Percentiles rank a stretch among this genome's conserved stretches.
These are phyloP conservation scores for Rhynchomys soricoides DNA, from an alignment of 2,113 vertebrate genomes.

Conservation along the genomic window DNA sequence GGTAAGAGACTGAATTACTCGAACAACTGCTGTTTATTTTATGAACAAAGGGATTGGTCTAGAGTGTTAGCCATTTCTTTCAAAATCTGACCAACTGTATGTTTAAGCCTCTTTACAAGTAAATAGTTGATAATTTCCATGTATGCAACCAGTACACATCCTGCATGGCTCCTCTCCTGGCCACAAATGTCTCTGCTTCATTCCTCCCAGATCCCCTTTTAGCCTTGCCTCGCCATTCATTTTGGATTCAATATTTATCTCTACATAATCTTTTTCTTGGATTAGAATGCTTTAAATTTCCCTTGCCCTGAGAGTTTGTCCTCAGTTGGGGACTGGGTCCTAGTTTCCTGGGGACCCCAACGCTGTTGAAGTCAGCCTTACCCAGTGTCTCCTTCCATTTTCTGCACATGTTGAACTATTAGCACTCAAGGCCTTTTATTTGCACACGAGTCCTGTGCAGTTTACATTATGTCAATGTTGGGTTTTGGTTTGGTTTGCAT, in stretches of 20 bases:
- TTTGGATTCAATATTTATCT: background rate
- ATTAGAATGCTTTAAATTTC: background rate
- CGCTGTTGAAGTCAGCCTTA: background rate
- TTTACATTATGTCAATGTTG: background rate
- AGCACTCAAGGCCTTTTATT: background rate
- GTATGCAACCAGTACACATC: background rate
- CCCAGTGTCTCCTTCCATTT: background rate
- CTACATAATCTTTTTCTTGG: background rate
- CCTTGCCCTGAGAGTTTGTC: background rate
- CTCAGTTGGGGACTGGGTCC: background rate
- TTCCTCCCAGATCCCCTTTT: background rate
- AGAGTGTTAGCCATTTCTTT: background rate
- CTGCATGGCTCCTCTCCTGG: background rate
- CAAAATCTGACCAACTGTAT: background rate
- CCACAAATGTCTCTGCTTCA: background rate
- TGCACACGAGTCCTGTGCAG: background rate
- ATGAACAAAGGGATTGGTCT: conserved; percentile 25
- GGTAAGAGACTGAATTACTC: conserved; percentile 70
- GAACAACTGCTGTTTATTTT: conserved; percentile 34
- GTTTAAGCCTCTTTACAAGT: background rate
- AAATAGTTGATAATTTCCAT: background rate
- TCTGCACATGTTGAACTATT: background rate
- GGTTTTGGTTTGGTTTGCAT: background rate
- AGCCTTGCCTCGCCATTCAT: background rate
- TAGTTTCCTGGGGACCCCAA: background rate